Conservation (phyloP, 2,113 vertebrate genomes). For the Phrynosoma blainvillii region DNA sequence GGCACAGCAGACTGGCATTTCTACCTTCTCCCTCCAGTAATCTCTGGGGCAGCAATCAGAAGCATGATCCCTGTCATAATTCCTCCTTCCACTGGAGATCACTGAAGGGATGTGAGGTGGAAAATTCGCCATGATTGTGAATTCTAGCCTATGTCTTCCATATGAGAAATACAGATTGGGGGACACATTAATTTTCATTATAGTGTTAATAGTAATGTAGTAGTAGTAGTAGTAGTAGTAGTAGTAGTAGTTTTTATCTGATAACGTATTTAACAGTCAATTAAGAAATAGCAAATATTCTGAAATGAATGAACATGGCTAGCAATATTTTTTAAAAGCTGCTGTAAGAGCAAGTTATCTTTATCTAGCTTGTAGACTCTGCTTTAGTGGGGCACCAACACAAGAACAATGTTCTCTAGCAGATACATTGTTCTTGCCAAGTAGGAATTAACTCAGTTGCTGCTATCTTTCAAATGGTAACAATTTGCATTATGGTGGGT, state of each 20-base stretch:
- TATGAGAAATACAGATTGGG: too few species aligned
- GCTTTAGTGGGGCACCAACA: not conserved
- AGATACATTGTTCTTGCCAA: not conserved
- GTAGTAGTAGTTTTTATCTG: not conserved
- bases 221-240: too few species aligned
- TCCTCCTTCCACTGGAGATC: too few species aligned
- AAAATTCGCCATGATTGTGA: too few species aligned
- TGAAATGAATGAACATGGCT: not conserved
- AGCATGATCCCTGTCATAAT: too few species aligned
- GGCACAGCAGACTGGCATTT: too few species aligned
- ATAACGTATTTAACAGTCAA: not conserved
- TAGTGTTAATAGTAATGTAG: too few species aligned
- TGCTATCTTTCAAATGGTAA: constrained; percentile 71
- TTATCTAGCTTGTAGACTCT: not conserved
- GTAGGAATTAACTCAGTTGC: constrained; percentile 58
- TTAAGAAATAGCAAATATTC: not conserved
- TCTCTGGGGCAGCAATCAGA: too few species aligned
- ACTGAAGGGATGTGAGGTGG: too few species aligned
- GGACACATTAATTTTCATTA: too few species aligned
- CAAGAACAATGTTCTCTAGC: not conserved
- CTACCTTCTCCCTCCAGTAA: too few species aligned
- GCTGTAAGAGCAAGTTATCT: not conserved
- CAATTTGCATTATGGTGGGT: constrained; percentile 72
- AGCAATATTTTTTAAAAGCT: not conserved
- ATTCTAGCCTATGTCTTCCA: too few species aligned